Conservation (phyloP, 2,113 vertebrate species). For the Poeciliopsis turrubarensis region DNA sequence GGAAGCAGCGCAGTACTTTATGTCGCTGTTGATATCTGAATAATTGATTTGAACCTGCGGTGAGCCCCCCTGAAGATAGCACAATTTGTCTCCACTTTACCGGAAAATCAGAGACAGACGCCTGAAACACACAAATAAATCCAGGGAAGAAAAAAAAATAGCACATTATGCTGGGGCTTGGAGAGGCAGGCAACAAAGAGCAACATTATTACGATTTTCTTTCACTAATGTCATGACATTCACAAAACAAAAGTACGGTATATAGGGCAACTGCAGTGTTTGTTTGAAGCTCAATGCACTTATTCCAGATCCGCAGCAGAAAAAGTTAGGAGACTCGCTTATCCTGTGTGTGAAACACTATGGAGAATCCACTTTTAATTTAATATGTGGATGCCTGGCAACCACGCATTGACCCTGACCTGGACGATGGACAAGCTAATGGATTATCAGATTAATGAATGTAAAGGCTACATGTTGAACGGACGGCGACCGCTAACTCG, state of each 20-base stretch:
- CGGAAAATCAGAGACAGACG: background rate
- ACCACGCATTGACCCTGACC: conserved; percentile 5
- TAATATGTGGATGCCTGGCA: background rate
- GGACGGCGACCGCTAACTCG: conserved; percentile 28
- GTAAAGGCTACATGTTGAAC: conserved; percentile 9
- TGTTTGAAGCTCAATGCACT: background rate
- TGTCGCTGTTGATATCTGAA: background rate
- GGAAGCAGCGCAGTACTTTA: background rate
- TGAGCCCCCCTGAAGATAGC: background rate
- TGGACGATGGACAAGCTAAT: background rate
- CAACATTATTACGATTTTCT: background rate
- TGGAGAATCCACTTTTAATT: background rate
- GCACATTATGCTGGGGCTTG: background rate
- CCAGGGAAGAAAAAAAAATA: background rate
- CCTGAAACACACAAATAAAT: conserved; percentile 7
- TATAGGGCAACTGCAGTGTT: no score
- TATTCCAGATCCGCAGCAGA: background rate
- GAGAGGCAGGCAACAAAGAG: background rate
- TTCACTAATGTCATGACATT: background rate
- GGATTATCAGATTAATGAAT: conserved; percentile 24
- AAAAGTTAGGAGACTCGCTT: background rate
- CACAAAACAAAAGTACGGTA: background rate
- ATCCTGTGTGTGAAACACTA: background rate
- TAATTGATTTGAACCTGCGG: background rate
- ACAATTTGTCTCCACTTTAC: conserved; percentile 5